Conservation (phyloP, 2,797 vertebrate species). For the Propithecus perrieri region DNA sequence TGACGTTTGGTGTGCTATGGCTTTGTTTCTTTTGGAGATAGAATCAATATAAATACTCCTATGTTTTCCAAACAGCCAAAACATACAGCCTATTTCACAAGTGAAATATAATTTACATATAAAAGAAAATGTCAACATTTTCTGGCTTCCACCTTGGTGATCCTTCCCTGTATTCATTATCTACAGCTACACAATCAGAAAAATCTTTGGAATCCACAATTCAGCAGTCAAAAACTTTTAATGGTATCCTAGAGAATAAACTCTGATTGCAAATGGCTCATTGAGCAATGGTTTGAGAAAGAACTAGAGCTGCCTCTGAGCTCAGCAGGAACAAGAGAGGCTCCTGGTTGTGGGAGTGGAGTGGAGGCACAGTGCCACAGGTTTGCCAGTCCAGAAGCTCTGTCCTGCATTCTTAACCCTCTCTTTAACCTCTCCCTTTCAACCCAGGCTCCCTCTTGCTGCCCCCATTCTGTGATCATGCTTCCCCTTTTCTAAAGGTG, state of each 20-base stretch:
- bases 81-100: neutral
- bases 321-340: neutral
- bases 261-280: neutral
- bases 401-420: too few species aligned
- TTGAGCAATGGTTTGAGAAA: neutral
- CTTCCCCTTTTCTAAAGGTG: neutral
- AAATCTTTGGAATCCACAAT: slow-evolving; percentile 3
- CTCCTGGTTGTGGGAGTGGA: rapidly evolving
- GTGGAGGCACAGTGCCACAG: rapidly evolving
- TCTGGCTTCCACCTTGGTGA: neutral
- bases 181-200: neutral
- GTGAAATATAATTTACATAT: neutral
- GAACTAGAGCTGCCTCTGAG: neutral
- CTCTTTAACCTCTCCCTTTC: neutral
- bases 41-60: neutral
- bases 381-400: neutral
- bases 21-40: neutral
- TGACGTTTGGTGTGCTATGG: neutral
- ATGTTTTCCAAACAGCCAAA: neutral
- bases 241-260: neutral
- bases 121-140: neutral
- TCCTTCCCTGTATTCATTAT: neutral
- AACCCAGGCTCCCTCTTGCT: neutral
- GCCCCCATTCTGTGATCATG: neutral
- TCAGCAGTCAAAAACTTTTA: neutral